Base-by-base conservation (phyloP, 2,113 vertebrate species). In the Phycodurus eques region DNA sequence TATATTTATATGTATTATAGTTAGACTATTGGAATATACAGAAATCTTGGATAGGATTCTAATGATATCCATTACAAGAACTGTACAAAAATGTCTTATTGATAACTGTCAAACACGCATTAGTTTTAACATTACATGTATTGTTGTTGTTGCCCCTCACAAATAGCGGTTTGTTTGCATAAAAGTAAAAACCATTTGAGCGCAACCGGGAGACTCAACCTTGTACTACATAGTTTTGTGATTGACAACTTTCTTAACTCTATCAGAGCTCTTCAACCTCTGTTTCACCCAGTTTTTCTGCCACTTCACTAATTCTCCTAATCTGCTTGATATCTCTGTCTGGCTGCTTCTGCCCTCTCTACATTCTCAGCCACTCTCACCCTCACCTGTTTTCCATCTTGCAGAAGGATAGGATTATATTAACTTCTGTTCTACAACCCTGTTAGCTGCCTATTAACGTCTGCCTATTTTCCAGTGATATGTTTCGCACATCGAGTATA, bases 381-480 rank as follows among this genome's bases (percentile, higher is more conserved):
- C 8, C 61, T 54, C 11, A 65, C 46, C 60, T 69, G 64, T 67
- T 71, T 78, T 72, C 49, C 42, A 70, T 75, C 57, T 73, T 76
- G 43, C 60, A 49, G 69, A 64, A 46, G 73, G 59, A 77, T 60
- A 59, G 76, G 76, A 84, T 83, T 81, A 85, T 88, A 84, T 90
- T 86, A 88, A 89, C 83, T 81, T 44, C 56, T 68, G 79, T 84
- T 87, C 78, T 70, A 78, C 80, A 89, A 90, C 84, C 87, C 79
- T 83, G 89, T 90, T 81, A 86, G 83, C 79, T 79, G 82, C 69
- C 81, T 89, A 87, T 84, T 82, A 84, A 82, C 78, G 77, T 87
- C 70, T 75, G 76, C 75, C 64, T 73, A 35, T 20, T 79, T 84
- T 76, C 39, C 39, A 85, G 80, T 79, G 84, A 86, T 89, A 74